These are phyloP conservation scores for Eumerus sabulonum DNA, from an alignment of 2,888 invertebrate species.

Conservation along the genomic window DNA sequence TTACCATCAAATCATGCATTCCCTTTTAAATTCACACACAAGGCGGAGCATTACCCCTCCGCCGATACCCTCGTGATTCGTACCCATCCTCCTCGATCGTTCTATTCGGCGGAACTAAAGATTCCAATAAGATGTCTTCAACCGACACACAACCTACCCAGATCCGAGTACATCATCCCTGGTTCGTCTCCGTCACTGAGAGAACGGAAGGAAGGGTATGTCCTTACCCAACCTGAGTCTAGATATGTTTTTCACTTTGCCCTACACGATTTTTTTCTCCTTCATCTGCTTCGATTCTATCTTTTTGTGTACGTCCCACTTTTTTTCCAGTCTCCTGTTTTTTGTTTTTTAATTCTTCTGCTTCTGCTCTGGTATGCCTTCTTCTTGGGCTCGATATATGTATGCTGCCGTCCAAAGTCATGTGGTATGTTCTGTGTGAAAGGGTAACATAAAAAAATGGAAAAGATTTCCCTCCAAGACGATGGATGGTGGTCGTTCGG, in stretches of 20 bases:
- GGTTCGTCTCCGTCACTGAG: constrained; percentile 35
- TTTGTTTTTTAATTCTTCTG: constrained; percentile 13
- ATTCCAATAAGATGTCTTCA: constrained; percentile 58
- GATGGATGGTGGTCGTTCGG: constrained; percentile 71
- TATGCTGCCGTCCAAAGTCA: constrained; percentile 56
- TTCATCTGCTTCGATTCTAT: constrained; percentile 38
- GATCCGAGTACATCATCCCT: constrained; percentile 10
- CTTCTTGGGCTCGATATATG: constrained; percentile 38
- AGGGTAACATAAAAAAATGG: constrained; percentile 52
- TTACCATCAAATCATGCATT: constrained; percentile 15
- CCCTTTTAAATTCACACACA: constrained; percentile 36
- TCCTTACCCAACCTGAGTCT: constrained; percentile 46
- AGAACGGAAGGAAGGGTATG: constrained; percentile 47
- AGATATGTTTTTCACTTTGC: constrained; percentile 46
- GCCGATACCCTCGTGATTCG: constrained; percentile 29
- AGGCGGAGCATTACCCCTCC: constrained; percentile 62
- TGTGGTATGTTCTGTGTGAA: constrained; percentile 58
- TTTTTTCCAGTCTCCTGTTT: constrained; percentile 22
- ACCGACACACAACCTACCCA: constrained; percentile 23
- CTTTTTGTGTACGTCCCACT: constrained; percentile 41
- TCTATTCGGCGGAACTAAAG: constrained; percentile 39
- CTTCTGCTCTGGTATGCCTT: constrained; percentile 29
- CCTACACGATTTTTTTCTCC: constrained; percentile 19
- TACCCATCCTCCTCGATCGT: constrained; percentile 18
- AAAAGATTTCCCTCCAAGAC: constrained; percentile 70